A percentile compares a stretch with the other conserved stretches of the same genome.
Conservation (phyloP, 2,797 vertebrate species). For the Urosaurus nigricauda region DNA sequence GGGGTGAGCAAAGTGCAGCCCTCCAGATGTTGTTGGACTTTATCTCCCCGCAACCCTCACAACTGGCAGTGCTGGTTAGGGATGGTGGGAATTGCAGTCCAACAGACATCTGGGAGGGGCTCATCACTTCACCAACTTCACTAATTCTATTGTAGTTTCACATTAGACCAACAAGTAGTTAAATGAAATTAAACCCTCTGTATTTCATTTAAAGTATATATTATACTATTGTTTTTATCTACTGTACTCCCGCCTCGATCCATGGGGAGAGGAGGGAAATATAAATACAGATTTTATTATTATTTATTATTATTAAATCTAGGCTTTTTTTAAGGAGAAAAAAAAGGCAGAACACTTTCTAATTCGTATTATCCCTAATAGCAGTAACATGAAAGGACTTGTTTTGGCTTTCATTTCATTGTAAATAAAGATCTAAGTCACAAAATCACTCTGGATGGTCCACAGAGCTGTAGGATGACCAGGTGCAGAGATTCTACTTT, state of each 20-base stretch:
- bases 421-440: slow-evolving; percentile 73
- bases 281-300: too few species aligned
- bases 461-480: slow-evolving; percentile 68
- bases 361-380: slow-evolving; percentile 67
- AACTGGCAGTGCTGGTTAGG: too few species aligned
- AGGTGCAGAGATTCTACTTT: slow-evolving; percentile 81
- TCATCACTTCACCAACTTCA: background rate
- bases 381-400: slow-evolving; percentile 60
- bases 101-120: too few species aligned
- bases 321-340: slow-evolving; percentile 6
- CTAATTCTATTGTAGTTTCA: slow-evolving; percentile 47
- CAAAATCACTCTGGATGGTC: slow-evolving; percentile 54
- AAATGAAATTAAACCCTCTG: slow-evolving; percentile 63
- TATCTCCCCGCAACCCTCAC: too few species aligned
- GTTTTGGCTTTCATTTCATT: slow-evolving; percentile 72
- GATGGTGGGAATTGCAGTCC: too few species aligned
- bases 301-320: too few species aligned
- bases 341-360: slow-evolving; percentile 62
- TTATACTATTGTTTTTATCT: too few species aligned
- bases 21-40: too few species aligned
- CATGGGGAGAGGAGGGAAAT: too few species aligned
- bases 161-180: slow-evolving; percentile 64
- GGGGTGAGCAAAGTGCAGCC: too few species aligned
- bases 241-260: too few species aligned
- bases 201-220: slow-evolving; percentile 66